phyloP scores from a whole-genome alignment of 35 echinoderm and acorn worm genomes.

The Heliocidaris erythrogramma region DNA sequence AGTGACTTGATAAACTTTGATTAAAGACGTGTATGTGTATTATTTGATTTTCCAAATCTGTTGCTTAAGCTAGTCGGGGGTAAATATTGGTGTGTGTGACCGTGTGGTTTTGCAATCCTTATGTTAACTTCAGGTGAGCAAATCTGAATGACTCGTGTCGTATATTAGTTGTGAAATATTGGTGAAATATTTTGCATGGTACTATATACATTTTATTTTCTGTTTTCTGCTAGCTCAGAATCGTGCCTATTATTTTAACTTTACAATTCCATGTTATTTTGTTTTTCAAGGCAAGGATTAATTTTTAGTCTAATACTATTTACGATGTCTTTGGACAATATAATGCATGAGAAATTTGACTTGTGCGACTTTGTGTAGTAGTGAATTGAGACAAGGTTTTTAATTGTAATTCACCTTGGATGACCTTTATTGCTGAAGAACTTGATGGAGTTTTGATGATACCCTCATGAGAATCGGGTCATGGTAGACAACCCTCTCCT shows the following conservation, averaged over 20 bases:
- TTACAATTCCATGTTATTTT: background rate
- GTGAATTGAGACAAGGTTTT: background rate
- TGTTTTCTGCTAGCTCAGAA: background rate
- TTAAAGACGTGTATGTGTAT: background rate
- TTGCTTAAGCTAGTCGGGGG: background rate
- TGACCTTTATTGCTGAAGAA: background rate
- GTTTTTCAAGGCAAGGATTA: too few species aligned
- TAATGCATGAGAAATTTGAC: background rate
- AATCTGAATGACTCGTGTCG: background rate
- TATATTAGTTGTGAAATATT: background rate
- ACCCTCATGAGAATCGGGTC: background rate
- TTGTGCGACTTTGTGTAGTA: background rate
- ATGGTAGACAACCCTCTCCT: background rate
- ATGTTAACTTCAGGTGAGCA: background rate
- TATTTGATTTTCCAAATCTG: background rate
- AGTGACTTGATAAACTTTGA: background rate
- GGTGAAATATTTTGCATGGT: background rate
- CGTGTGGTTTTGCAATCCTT: background rate
- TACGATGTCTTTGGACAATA: background rate
- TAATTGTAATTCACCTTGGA: background rate
- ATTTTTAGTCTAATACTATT: too few species aligned
- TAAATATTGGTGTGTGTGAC: background rate
- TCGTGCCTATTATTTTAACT: background rate
- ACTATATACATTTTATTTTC: background rate
- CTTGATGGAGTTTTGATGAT: background rate